Base-by-base conservation (phyloP, 1,140 invertebrate species). In the fruit fly (Drosophila melanogaster) region DNA sequence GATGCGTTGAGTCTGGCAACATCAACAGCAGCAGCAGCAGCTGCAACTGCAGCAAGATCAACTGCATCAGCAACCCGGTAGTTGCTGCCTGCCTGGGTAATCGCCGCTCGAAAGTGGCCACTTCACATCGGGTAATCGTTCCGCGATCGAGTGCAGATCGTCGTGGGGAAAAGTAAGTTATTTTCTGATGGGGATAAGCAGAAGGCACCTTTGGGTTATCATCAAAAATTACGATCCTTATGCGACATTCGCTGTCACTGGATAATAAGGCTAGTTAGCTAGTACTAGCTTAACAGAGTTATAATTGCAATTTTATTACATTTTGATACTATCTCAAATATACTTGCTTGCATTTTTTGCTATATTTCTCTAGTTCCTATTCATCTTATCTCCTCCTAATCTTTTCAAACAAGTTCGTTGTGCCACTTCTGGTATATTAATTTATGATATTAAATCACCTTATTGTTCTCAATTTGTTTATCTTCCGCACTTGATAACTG, bases 1-100 rank as follows among this genome's bases (percentile, higher is more conserved):
- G 84, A 89, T 89, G 85, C 80, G 77, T 69, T 86, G 84, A 47
- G 78, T 74, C 77, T 56, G 72, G 66, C 76, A 67, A 61, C 81
- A 84, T 41, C 79, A 67, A n/a, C 65, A 53, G 19, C 43, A 44
- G 59, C 61, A 76, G 2, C 37, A 40, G 19, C 53, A 22, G 17
- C 49, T 17, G 10, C 55, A 22, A 15, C 49, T 30, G 22, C 65
- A 57, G 24, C 78, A 61, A 51, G 58, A 59, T 51, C 69, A 74
- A 75, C 64, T 43, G 59, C 69, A 74, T 71, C 64, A 40, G 59
- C 66, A 66, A 83, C 83, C 83, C 83, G 83, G 83, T 86, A 86
- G 83, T 87, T 35, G 59, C 19, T 38, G 46, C 19, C 46, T 49
- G 26, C 50, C 22, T 40, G 19, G 51, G 65, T 70, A 70, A 57